A percentile compares a stretch with the other conserved stretches of the same genome.
Evolutionary conservation across 2,888 invertebrate species (phyloP).

Genomic region (Orchestes rusci): DNA sequence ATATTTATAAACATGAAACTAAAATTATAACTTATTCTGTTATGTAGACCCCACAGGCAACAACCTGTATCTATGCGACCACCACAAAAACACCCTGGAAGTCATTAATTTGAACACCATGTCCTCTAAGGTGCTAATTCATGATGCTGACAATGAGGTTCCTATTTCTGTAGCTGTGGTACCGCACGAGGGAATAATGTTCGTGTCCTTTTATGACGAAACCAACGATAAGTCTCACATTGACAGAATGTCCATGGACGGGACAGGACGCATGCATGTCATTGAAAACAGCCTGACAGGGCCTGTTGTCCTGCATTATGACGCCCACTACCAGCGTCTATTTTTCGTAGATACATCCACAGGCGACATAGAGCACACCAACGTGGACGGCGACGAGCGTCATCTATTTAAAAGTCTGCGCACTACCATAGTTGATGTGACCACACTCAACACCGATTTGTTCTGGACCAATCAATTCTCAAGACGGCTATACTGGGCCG

Average conservation of each 20-base stretch:
- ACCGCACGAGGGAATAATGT: conserved; percentile 59
- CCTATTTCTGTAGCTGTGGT: conserved; percentile 63
- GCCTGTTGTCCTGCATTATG: conserved; percentile 52
- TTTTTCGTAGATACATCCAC: conserved; percentile 62
- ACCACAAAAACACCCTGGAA: conserved; percentile 56
- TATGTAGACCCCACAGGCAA: conserved; percentile 64
- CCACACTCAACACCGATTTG: conserved; percentile 55
- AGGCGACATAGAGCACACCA: conserved; percentile 58
- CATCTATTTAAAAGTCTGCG: conserved; percentile 40
- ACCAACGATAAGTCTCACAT: conserved; percentile 46
- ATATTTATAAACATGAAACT: too few relatives aligned
- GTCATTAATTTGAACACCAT: conserved; percentile 53
- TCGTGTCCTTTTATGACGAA: conserved; percentile 46
- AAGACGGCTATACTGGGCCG: conserved; percentile 53
- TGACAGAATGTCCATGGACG: conserved; percentile 63
- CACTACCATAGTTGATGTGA: conserved; percentile 49
- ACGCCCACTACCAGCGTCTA: conserved; percentile 50
- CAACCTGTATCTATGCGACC: conserved; percentile 67
- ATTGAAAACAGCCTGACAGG: conserved; percentile 45
- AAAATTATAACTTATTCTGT: too few relatives aligned
- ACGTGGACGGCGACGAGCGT: conserved; percentile 50
- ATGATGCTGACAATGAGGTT: conserved; percentile 51
- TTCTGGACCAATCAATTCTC: conserved; percentile 63
- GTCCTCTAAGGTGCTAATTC: conserved; percentile 53
- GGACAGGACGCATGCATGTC: conserved; percentile 46